Base-by-base conservation (phyloP, 2,113 vertebrate genomes). In the Pseudorectes ferrugineus region DNA sequence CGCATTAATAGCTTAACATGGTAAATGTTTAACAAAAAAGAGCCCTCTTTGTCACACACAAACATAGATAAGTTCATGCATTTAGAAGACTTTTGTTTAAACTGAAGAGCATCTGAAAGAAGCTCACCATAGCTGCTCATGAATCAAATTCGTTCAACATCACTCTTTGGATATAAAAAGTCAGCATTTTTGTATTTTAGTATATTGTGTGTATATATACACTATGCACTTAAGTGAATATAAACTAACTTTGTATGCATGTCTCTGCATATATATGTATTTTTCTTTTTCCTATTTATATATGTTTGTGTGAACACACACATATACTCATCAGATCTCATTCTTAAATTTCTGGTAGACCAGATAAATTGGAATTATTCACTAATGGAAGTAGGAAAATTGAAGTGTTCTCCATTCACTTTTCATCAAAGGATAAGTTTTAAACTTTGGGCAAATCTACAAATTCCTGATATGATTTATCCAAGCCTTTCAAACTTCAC, bases 11-110 rank as follows among this genome's bases (percentile, higher is more conserved):
- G 35, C 54, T 91, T 82, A 89, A 70, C 35, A 40, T 28, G 13
- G 71, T 79, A 92, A 74, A 73, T 46, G 54, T 79, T 92, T 92
- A 73, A 85, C 38, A 75, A 85, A 71, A 66, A 85, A 28, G 20
- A 80, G 14, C 15, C 16, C 17, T 55, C 40, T 70, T 85, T 63
- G 31, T 86, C 48, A 55, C 31, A 43, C 13, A 42, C 5, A 58
- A 67, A 45, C 10, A 13, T 21, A 51, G 45, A 31, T 54, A 92
- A 75, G 2, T 87, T 71, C 33, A 71, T 59, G 33, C 54, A 55
- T 51, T 80, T 84, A 38, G 57, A 76, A 85, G 16, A 40, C 18
- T 65, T 88, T 43, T 77, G 8, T 66, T 82, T 68, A 84, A 73
- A 85, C 14, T 70, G 11, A 77, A 74, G 14, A 61, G 14, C 21